phyloP scores from a whole-genome alignment of 1,140 invertebrate genomes.

The Caenorhabditis briggsae region DNA sequence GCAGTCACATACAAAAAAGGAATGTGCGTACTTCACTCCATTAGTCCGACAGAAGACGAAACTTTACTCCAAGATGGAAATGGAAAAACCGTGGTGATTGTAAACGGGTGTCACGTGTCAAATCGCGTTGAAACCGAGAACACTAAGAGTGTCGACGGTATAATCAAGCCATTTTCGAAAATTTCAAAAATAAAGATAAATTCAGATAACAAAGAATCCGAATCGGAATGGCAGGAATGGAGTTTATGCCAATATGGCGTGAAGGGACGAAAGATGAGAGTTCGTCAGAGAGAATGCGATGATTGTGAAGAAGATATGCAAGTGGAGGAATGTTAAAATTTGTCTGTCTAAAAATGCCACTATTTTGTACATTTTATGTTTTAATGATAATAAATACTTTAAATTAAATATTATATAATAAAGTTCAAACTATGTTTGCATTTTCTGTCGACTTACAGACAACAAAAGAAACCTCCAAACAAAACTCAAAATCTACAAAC shows the following conservation, averaged over 20 bases:
- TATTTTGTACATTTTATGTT: constrained; percentile 6
- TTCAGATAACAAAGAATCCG: constrained; percentile 25
- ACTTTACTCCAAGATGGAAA: constrained; percentile 38
- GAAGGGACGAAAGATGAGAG: constrained; percentile 52
- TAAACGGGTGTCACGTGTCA: constrained; percentile 57
- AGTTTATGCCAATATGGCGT: constrained; percentile 57
- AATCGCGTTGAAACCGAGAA: not conserved
- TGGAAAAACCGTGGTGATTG: constrained; percentile 57
- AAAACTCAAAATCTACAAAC: too few species aligned
- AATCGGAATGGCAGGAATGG: constrained; percentile 56
- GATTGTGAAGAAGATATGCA: constrained; percentile 57
- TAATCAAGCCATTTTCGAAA: not conserved
- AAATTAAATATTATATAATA: too few species aligned
- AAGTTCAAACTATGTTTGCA: too few species aligned
- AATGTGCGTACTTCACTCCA: constrained; percentile 52
- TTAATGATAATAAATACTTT: constrained; percentile 14
- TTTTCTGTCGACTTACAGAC: too few species aligned
- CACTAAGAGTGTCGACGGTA: not conserved
- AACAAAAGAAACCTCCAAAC: too few species aligned
- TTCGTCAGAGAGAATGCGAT: constrained; percentile 54
- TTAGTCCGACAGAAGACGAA: not conserved
- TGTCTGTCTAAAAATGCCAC: not conserved
- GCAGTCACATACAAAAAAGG: constrained; percentile 59
- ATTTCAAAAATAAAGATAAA: not conserved
- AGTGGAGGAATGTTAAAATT: constrained; percentile 43